These are phyloP conservation scores for Lycia hirtaria DNA, from an alignment of 2,888 invertebrate genomes.

Conservation along the genomic window DNA sequence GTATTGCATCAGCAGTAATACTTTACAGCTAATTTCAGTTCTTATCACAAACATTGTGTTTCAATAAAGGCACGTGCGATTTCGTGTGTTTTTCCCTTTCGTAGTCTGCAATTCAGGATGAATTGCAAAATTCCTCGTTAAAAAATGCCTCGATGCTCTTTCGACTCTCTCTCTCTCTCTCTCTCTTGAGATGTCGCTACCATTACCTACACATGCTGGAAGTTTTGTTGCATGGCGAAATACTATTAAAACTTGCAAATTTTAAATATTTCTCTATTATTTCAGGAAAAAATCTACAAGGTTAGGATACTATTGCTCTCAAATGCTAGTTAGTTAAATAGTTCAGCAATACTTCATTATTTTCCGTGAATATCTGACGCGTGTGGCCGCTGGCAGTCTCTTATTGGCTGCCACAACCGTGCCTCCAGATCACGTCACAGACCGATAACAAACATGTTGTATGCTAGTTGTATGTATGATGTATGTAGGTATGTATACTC, in stretches of 20 bases:
- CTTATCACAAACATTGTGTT: conserved; percentile 25
- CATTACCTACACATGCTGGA: too few relatives aligned
- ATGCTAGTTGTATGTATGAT: conserved; percentile 6
- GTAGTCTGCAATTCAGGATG: conserved; percentile 17
- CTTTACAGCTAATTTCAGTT: conserved; percentile 29
- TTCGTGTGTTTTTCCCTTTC: conserved; percentile 14
- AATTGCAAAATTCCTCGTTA: conserved; percentile 13
- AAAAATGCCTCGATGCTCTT: background rate
- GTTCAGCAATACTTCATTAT: conserved; percentile 14
- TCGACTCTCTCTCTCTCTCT: too few relatives aligned
- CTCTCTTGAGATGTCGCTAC: background rate
- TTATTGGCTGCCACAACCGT: conserved; percentile 49
- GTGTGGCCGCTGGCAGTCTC: conserved; percentile 44
- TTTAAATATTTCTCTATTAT: background rate
- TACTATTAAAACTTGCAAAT: background rate
- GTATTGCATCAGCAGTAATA: conserved; percentile 59
- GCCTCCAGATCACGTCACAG: conserved; percentile 22
- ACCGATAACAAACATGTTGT: conserved; percentile 20
- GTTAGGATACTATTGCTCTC: background rate
- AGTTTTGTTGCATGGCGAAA: background rate
- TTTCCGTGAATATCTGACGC: conserved; percentile 41
- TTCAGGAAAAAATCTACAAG: background rate
- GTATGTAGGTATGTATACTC: conserved; percentile 1
- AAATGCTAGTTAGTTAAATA: background rate
- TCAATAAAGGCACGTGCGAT: conserved; percentile 29